phyloP scores from a whole-genome alignment of 1,140 invertebrate genomes.

The Drosophila pandora region DNA sequence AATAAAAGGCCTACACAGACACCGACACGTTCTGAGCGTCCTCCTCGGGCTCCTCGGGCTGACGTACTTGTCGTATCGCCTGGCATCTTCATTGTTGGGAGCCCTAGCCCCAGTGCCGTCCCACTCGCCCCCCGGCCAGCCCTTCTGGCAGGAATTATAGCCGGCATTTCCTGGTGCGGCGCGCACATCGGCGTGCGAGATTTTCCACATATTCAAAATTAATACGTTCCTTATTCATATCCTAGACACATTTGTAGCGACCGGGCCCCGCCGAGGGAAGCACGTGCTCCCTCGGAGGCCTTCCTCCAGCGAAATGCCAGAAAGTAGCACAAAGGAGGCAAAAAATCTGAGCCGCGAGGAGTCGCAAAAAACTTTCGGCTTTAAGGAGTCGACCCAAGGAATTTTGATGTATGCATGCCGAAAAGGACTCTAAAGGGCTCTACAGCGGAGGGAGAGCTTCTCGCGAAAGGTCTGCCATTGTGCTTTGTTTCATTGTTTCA shows the following conservation, averaged over 20 bases:
- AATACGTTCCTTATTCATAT: conserved; percentile 78
- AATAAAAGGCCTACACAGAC: conserved; percentile 73
- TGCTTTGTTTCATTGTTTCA: conserved; percentile 39
- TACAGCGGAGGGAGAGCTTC: background rate
- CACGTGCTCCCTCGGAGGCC: conserved; percentile 68
- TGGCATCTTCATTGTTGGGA: conserved; percentile 77
- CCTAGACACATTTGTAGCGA: conserved; percentile 74
- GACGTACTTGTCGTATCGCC: conserved; percentile 78
- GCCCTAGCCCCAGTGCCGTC: conserved; percentile 24
- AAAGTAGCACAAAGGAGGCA: background rate
- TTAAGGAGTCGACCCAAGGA: conserved; percentile 31
- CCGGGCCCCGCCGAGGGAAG: conserved; percentile 28
- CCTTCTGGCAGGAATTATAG: conserved; percentile 50
- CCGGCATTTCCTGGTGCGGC: conserved; percentile 67
- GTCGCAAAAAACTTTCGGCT: conserved; percentile 38
- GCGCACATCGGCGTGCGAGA: conserved; percentile 63
- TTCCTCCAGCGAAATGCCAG: conserved; percentile 64
- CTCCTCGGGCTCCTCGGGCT: conserved; percentile 16
- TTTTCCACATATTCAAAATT: conserved; percentile 82
- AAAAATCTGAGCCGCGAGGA: conserved; percentile 25
- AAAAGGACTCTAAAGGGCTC: background rate
- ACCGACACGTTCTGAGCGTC: conserved; percentile 5
- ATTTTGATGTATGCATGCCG: conserved; percentile 41
- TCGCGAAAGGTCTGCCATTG: conserved; percentile 7
- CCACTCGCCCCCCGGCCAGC: background rate